A percentile compares a stretch with the other conserved stretches of the same genome.
Evolutionary conservation across 1,140 invertebrate species (phyloP).

Genomic region (Trichoplusia ni): DNA sequence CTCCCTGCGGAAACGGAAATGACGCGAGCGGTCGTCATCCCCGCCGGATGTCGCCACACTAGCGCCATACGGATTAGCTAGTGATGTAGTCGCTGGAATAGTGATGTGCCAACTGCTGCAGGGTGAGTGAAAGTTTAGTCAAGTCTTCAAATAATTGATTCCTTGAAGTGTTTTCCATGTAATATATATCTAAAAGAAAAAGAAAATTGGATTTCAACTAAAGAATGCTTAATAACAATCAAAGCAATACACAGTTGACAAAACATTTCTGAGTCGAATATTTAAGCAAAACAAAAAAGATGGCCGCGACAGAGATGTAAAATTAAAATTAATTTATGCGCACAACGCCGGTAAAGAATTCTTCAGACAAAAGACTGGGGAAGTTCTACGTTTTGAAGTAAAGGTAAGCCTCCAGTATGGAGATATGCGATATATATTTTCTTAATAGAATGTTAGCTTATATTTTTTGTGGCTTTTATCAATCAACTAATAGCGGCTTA

Average conservation of each 20-base stretch:
- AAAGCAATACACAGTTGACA: conserved; percentile 32
- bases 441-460: neutral
- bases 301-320: conserved; percentile 34
- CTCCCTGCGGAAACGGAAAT: conserved; percentile 38
- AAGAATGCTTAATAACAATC: conserved; percentile 19
- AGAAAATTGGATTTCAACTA: neutral
- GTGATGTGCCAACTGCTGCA: neutral
- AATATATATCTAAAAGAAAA: neutral
- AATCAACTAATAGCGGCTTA: too few relatives aligned
- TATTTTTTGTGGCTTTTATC: too few relatives aligned
- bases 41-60: conserved; percentile 38
- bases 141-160: too few relatives aligned
- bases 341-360: conserved; percentile 55
- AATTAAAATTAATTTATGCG: conserved; percentile 60
- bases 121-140: too few relatives aligned
- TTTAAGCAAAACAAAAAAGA: conserved; percentile 29
- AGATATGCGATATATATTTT: neutral
- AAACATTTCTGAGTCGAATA: conserved; percentile 24
- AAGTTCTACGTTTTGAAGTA: conserved; percentile 24
- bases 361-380: conserved; percentile 61
- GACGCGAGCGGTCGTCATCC: conserved; percentile 31
- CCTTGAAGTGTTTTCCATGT: neutral
- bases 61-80: conserved; percentile 18
- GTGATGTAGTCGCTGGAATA: too few relatives aligned
- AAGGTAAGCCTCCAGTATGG: neutral